A percentile compares a stretch with the other conserved stretches of the same genome.
phyloP scores from a whole-genome alignment of 2,113 vertebrate species.

The Zosterops japonicus region DNA sequence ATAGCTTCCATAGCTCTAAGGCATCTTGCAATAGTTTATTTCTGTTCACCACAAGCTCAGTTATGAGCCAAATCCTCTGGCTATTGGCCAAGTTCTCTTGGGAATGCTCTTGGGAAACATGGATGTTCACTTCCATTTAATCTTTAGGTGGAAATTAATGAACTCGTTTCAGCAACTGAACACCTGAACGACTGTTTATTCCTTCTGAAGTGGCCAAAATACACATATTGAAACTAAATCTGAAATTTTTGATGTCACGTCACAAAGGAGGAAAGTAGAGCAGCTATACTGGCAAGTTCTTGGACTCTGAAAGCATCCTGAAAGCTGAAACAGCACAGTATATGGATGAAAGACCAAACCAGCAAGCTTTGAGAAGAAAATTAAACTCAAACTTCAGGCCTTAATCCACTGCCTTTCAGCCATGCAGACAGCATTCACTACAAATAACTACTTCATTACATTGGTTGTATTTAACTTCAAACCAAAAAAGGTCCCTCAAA shows the following conservation, averaged over 20 bases:
- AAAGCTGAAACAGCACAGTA: background rate
- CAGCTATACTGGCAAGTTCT: background rate
- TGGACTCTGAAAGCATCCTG: background rate
- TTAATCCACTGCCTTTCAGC: background rate
- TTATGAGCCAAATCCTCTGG: background rate
- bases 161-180: background rate
- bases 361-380: background rate
- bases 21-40: background rate
- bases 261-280: background rate
- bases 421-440: background rate
- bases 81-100: background rate
- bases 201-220: background rate
- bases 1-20: background rate
- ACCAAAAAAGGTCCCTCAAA: background rate
- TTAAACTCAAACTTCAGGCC: background rate
- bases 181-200: background rate
- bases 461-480: background rate
- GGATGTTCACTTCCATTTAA: background rate
- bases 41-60: background rate
- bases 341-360: background rate
- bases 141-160: background rate
- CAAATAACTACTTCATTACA: background rate
- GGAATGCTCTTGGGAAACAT: background rate
- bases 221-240: background rate
- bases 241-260: background rate